A percentile compares a stretch with the other conserved stretches of the same genome.
Conservation (phyloP, 2,797 vertebrate genomes). For the Triplophysa bombifrons region DNA sequence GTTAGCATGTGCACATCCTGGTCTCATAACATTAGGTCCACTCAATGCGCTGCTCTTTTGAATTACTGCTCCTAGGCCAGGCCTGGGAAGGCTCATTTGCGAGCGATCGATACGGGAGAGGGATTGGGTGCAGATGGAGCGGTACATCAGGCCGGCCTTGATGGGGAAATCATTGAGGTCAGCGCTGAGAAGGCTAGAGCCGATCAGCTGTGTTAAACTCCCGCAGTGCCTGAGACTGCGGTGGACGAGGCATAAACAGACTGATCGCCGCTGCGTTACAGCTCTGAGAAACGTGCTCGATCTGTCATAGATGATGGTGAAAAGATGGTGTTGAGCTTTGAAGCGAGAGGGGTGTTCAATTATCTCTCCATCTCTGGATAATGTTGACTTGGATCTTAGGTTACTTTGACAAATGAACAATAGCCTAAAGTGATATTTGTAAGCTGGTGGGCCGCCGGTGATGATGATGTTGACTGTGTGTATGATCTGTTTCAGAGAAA, state of each 20-base stretch:
- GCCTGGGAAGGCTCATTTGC: constrained; percentile 60
- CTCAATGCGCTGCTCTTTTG: constrained; percentile 61
- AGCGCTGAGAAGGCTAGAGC: constrained; percentile 60
- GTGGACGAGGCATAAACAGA: constrained; percentile 39
- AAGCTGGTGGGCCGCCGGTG: constrained; percentile 26
- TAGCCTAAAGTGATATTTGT: constrained; percentile 38
- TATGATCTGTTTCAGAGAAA: constrained; percentile 5
- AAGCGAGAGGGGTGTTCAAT: constrained; percentile 6
- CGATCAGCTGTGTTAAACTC: constrained; percentile 60
- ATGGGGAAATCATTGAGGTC: constrained; percentile 63
- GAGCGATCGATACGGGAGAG: constrained; percentile 55
- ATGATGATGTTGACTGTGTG: constrained; percentile 40
- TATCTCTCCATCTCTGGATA: not conserved
- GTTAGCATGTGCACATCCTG: constrained; percentile 62
- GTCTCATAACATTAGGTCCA: constrained; percentile 60
- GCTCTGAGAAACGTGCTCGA: constrained; percentile 24
- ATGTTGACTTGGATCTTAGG: constrained; percentile 16
- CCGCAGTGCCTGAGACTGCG: constrained; percentile 44
- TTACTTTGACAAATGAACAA: constrained; percentile 39
- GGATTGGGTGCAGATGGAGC: constrained; percentile 62
- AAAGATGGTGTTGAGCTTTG: constrained; percentile 4
- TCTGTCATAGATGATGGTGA: constrained; percentile 16
- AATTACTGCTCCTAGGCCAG: constrained; percentile 58
- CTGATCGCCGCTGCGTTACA: constrained; percentile 14
- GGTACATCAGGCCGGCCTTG: constrained; percentile 59